Evolutionary conservation across 2,888 invertebrate species (phyloP).

Genomic region (Amphimallon solstitiale): DNA sequence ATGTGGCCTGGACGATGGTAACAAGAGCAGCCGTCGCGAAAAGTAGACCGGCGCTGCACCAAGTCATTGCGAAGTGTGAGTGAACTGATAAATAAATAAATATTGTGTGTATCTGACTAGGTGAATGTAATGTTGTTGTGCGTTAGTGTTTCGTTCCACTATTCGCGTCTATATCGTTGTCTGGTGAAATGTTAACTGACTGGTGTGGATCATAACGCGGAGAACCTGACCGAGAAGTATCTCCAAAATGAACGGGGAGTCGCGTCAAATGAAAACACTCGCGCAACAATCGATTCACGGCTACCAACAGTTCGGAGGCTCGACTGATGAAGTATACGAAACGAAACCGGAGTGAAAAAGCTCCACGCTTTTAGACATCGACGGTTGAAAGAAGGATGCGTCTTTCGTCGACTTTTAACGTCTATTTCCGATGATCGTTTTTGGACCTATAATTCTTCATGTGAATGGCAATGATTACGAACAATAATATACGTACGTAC

Average conservation of each 20-base stretch:
- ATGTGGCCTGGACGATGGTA: slow-evolving; percentile 42
- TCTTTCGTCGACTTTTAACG: slow-evolving; percentile 6
- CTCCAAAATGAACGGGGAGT: slow-evolving; percentile 42
- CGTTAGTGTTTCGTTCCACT: not conserved
- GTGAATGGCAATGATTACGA: no score
- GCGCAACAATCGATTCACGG: slow-evolving; percentile 51
- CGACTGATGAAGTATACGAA: slow-evolving; percentile 16
- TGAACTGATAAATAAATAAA: slow-evolving; percentile 10
- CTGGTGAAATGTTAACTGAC: slow-evolving; percentile 44
- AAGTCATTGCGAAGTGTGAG: slow-evolving; percentile 38
- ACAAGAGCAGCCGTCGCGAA: slow-evolving; percentile 27
- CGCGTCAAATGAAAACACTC: slow-evolving; percentile 45
- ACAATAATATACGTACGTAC: no score
- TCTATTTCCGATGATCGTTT: not conserved
- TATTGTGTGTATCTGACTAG: slow-evolving; percentile 3
- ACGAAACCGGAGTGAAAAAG: slow-evolving; percentile 5
- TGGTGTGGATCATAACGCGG: slow-evolving; percentile 29
- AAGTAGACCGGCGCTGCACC: slow-evolving; percentile 35
- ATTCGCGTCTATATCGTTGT: slow-evolving; percentile 43
- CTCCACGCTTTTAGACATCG: slow-evolving; percentile 23
- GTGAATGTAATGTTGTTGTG: not conserved
- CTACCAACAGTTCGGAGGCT: slow-evolving; percentile 38
- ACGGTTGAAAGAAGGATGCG: slow-evolving; percentile 8
- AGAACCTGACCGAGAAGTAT: slow-evolving; percentile 30
- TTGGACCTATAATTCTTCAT: not conserved